These are phyloP conservation scores for Metalampra italica DNA, from an alignment of 2,888 invertebrate genomes.

Conservation along the genomic window DNA sequence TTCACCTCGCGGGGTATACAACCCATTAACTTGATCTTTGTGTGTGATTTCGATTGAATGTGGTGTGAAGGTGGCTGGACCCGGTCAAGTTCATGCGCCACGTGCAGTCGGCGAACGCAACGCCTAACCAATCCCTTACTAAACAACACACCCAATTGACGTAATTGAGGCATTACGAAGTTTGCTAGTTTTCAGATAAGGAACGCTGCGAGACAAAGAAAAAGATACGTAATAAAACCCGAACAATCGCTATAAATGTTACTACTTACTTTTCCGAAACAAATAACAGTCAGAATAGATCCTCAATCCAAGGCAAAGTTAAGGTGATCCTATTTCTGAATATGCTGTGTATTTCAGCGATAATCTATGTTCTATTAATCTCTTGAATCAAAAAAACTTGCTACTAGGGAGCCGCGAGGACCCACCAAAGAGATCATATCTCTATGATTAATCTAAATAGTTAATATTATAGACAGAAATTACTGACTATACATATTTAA, in stretches of 20 bases:
- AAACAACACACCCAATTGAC: background rate
- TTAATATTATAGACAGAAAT: too few relatives aligned
- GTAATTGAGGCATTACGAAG: background rate
- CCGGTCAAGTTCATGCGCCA: constrained; percentile 41
- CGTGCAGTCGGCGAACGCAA: constrained; percentile 13
- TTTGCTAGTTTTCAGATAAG: background rate
- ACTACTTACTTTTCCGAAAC: background rate
- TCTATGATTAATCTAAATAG: too few relatives aligned
- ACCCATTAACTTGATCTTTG: background rate
- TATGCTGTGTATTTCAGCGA: too few relatives aligned
- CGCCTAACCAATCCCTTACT: constrained; percentile 3
- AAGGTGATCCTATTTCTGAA: too few relatives aligned
- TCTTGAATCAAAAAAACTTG: too few relatives aligned
- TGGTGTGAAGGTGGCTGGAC: background rate
- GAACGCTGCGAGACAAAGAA: background rate
- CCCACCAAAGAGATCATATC: too few relatives aligned
- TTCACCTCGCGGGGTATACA: too few relatives aligned
- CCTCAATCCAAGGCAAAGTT: too few relatives aligned
- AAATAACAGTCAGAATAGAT: background rate
- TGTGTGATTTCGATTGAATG: background rate
- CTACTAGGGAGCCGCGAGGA: too few relatives aligned
- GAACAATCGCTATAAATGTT: background rate
- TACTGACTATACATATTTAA: too few relatives aligned
- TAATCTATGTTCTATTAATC: too few relatives aligned
- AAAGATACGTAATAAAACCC: background rate